Conservation (phyloP, 2,888 invertebrate genomes). For the Nasonia oneida region DNA sequence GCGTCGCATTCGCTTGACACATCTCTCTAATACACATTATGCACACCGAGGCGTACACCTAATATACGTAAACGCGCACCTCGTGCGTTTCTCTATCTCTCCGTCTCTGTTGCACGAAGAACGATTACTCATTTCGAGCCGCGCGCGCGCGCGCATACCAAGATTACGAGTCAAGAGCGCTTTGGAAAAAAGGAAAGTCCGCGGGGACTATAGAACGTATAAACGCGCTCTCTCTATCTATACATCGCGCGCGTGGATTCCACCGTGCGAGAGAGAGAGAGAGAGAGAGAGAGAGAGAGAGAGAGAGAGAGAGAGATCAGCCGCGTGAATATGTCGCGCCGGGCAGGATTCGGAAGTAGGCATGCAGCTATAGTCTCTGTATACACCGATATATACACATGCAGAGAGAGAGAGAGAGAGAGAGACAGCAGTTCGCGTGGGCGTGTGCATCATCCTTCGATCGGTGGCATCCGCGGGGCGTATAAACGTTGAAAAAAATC, state of each 20-base stretch:
- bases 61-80: neutral
- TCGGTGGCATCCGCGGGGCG: neutral
- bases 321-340: slow-evolving; percentile 9
- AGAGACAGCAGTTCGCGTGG: slow-evolving; percentile 8
- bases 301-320: neutral
- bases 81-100: slow-evolving; percentile 1
- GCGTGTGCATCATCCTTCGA: slow-evolving; percentile 32
- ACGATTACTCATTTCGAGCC: neutral
- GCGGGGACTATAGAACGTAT: neutral
- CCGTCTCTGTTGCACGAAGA: neutral
- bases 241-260: neutral
- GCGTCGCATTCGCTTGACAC: no score
- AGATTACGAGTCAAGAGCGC: slow-evolving; percentile 8
- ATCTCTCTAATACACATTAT: neutral
- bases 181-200: slow-evolving; percentile 6
- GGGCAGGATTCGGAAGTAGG: neutral
- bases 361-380: slow-evolving; percentile 9
- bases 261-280: neutral
- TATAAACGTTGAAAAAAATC: neutral
- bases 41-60: neutral
- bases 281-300: neutral
- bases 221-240: neutral
- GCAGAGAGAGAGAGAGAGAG: neutral
- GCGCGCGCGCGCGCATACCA: slow-evolving; percentile 18
- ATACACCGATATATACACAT: neutral